Conservation (phyloP, 2,113 vertebrate genomes). For the Nicator chloris region DNA sequence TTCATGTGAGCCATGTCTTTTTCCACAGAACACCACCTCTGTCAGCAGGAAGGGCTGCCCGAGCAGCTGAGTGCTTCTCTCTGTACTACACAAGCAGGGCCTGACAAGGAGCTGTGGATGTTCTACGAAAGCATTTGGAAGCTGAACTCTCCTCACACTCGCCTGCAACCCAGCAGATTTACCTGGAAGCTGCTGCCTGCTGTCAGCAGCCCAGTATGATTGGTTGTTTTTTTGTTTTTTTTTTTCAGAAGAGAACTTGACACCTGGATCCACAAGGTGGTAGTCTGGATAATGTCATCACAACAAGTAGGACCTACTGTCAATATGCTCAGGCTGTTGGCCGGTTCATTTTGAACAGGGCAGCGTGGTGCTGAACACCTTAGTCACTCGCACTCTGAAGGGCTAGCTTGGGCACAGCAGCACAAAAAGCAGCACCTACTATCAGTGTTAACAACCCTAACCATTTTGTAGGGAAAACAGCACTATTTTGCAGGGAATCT, state of each 20-base stretch:
- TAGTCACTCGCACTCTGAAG: neutral
- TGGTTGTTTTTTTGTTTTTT: neutral
- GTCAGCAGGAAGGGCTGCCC: neutral
- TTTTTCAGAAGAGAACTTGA: neutral
- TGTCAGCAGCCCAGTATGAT: neutral
- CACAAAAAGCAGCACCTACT: neutral
- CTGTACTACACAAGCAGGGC: rapidly evolving
- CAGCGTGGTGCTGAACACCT: rapidly evolving
- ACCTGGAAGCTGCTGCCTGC: neutral
- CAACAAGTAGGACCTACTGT: neutral
- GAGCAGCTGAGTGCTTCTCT: neutral
- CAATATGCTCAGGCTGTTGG: neutral
- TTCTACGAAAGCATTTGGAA: rapidly evolving
- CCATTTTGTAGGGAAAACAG: neutral
- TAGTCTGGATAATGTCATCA: neutral
- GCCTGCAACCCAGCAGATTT: neutral
- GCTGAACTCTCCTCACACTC: neutral
- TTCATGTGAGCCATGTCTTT: neutral
- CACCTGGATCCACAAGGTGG: neutral
- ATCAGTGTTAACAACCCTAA: neutral
- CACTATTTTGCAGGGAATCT: neutral
- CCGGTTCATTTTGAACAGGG: neutral
- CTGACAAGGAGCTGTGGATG: neutral
- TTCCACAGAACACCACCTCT: neutral
- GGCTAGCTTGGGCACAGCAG: neutral